phyloP scores from a whole-genome alignment of 2,797 vertebrate genomes.

The Anguilla pacifica region DNA sequence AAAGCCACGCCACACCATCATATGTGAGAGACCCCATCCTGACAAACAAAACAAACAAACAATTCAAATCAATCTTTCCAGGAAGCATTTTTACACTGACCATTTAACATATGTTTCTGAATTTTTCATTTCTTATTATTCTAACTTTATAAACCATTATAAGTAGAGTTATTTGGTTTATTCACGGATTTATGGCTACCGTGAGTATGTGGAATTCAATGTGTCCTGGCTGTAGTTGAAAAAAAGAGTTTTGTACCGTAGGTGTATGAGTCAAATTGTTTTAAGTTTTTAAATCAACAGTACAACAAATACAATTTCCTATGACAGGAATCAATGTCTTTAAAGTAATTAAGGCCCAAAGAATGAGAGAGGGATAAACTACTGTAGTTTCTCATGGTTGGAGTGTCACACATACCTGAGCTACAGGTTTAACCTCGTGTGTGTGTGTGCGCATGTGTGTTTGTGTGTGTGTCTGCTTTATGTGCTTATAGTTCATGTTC shows the following conservation, averaged over 20 bases:
- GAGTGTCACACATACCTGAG: neutral
- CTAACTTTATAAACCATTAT: neutral
- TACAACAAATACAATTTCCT: neutral
- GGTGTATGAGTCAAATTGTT: no score
- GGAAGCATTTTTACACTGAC: neutral
- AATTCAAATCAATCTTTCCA: neutral
- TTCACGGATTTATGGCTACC: neutral
- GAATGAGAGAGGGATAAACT: neutral
- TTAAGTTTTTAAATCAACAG: conserved; percentile 10
- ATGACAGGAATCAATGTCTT: neutral
- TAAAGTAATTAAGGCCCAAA: conserved; percentile 14
- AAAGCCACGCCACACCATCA: conserved; percentile 81
- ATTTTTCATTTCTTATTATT: neutral
- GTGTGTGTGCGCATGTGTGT: conserved; percentile 7
- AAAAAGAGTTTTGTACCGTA: no score
- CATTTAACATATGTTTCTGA: neutral
- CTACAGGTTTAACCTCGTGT: neutral
- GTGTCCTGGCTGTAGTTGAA: no score
- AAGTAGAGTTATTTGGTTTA: neutral
- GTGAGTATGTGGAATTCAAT: neutral
- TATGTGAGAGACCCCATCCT: conserved; percentile 75
- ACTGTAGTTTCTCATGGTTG: neutral
- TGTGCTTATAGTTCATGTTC: conserved; percentile 30
- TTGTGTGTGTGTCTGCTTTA: neutral
- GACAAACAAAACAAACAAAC: conserved; percentile 16